A percentile compares a stretch with the other conserved stretches of the same genome.
Evolutionary conservation across 2,113 vertebrate species (phyloP).

Genomic region (Peromyscus maniculatus): DNA sequence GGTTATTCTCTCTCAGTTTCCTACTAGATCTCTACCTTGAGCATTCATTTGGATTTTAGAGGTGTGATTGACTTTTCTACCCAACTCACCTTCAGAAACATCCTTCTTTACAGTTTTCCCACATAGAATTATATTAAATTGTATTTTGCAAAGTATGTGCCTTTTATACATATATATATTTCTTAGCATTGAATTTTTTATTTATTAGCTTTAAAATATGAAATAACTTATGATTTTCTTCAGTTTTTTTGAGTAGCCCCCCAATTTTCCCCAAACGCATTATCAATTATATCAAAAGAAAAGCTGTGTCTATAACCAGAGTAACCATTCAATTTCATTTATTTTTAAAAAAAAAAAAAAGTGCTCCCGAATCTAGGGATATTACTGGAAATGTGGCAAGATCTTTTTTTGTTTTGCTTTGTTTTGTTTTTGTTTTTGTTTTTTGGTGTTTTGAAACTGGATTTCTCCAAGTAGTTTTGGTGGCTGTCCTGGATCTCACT

Average conservation of each 20-base stretch:
- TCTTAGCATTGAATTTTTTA: not conserved
- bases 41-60: not conserved
- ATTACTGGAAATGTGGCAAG: not conserved
- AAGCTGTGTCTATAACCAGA: not conserved
- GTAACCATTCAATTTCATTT: not conserved
- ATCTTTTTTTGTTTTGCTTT: too few species aligned
- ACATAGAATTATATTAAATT: not conserved
- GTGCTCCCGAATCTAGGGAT: not conserved
- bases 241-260: not conserved
- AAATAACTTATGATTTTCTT: not conserved
- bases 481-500: too few species aligned
- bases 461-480: too few species aligned
- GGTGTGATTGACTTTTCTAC: not conserved
- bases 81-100: not conserved
- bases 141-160: not conserved
- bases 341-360: not conserved
- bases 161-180: not conserved
- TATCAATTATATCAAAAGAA: slow-evolving; percentile 1
- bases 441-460: too few species aligned
- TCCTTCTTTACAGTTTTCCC: not conserved
- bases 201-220: not conserved
- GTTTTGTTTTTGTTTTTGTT: too few species aligned
- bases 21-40: not conserved
- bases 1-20: not conserved
- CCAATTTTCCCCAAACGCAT: slow-evolving; percentile 19